phyloP scores from a whole-genome alignment of 2,888 invertebrate species.

The Ectemnius cavifrons region DNA sequence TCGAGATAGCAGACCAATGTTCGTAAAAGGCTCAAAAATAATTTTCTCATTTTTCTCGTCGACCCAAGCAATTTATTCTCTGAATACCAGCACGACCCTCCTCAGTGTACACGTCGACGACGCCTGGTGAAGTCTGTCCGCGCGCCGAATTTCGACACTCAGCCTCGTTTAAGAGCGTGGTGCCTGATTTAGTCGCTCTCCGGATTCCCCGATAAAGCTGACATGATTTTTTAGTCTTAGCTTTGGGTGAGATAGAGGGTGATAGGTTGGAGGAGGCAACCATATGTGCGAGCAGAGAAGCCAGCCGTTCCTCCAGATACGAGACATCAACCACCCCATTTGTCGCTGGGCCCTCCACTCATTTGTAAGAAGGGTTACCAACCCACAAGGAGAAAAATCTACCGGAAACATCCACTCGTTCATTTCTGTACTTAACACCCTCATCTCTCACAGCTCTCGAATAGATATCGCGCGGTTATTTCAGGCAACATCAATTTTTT shows the following conservation, averaged over 20 bases:
- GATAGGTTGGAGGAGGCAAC: conserved; percentile 45
- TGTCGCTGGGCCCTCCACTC: conserved; percentile 51
- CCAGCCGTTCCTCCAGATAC: conserved; percentile 51
- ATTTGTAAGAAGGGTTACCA: conserved; percentile 66
- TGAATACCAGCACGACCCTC: conserved; percentile 28
- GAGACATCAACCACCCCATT: conserved; percentile 61
- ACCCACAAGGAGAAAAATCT: conserved; percentile 59
- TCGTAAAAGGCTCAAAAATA: conserved; percentile 45
- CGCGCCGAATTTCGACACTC: conserved; percentile 48
- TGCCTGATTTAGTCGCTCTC: neutral
- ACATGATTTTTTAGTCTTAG: conserved; percentile 66
- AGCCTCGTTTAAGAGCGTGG: conserved; percentile 42
- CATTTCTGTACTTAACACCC: neutral
- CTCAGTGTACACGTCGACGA: conserved; percentile 32
- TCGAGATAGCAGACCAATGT: conserved; percentile 10
- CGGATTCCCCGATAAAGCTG: conserved; percentile 57
- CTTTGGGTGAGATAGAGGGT: conserved; percentile 57
- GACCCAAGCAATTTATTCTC: conserved; percentile 55
- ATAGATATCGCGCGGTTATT: too few relatives aligned
- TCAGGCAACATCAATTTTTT: too few relatives aligned
- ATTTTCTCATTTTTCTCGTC: conserved; percentile 57
- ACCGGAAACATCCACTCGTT: conserved; percentile 51
- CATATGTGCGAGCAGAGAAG: conserved; percentile 52
- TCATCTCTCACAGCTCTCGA: neutral
- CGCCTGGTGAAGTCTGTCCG: conserved; percentile 16